Conservation (phyloP, 2,113 vertebrate genomes). For the Madoqua kirkii region DNA sequence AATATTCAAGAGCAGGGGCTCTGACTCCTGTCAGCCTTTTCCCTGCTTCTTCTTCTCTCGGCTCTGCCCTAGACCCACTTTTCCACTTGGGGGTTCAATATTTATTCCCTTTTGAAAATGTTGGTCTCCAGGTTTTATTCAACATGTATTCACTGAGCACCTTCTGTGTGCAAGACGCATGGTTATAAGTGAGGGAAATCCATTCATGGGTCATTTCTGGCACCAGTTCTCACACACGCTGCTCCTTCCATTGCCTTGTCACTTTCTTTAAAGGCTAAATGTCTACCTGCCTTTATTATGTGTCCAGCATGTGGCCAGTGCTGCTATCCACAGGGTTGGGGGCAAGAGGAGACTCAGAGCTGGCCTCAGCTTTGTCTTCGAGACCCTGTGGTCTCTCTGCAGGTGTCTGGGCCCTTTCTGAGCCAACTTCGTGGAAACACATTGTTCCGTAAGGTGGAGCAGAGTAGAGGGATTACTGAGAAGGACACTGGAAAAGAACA, state of each 20-base stretch:
- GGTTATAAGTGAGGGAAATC: not conserved
- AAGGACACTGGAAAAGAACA: not conserved
- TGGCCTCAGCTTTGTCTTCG: not conserved
- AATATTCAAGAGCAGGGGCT: not conserved
- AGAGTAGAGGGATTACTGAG: not conserved
- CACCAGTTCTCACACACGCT: not conserved
- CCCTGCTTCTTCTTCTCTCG: not conserved
- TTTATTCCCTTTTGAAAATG: not conserved
- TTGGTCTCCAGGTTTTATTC: not conserved
- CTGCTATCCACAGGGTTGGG: not conserved
- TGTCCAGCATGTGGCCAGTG: fast-evolving
- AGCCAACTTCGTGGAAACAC: not conserved
- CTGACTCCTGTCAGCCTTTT: not conserved
- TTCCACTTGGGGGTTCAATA: not conserved
- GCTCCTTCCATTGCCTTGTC: not conserved
- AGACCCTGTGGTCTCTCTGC: not conserved
- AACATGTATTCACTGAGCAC: not conserved
- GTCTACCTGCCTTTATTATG: too few species aligned
- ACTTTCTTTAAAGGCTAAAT: not conserved
- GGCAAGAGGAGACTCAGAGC: not conserved
- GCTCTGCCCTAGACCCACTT: not conserved
- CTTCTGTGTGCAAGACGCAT: not conserved
- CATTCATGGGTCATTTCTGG: not conserved
- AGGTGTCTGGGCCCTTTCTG: not conserved
- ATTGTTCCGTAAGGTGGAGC: not conserved